Evolutionary conservation across 2,797 vertebrate genomes (phyloP).

Genomic region (Manis pentadactyla): DNA sequence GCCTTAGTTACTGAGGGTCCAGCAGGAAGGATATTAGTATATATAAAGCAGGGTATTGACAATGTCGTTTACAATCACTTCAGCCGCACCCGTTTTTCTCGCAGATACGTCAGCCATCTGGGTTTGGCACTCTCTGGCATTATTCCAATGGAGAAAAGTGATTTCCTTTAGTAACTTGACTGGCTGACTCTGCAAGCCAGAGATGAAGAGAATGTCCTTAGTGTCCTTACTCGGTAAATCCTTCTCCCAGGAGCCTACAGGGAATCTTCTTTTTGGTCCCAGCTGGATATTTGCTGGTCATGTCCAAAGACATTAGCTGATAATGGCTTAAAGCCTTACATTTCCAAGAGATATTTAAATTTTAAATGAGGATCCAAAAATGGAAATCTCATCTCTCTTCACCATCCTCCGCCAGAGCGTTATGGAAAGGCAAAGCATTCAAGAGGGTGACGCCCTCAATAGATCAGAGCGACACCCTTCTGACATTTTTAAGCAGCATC

Average conservation of each 20-base stretch:
- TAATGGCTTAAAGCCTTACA: slow-evolving; percentile 20
- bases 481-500: neutral
- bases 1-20: neutral
- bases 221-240: too few species aligned
- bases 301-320: slow-evolving; percentile 55
- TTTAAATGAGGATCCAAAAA: slow-evolving; percentile 63
- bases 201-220: neutral
- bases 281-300: slow-evolving; percentile 39
- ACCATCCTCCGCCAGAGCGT: neutral
- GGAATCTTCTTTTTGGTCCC: neutral
- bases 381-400: slow-evolving; percentile 14
- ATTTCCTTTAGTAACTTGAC: neutral
- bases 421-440: slow-evolving; percentile 24
- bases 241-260: neutral
- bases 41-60: neutral
- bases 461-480: slow-evolving; percentile 34
- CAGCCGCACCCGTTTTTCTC: neutral
- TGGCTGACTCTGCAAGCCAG: neutral
- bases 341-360: slow-evolving; percentile 64
- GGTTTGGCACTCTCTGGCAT: neutral
- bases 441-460: neutral
- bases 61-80: slow-evolving; percentile 18
- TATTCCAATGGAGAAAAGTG: neutral
- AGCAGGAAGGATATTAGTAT: neutral
- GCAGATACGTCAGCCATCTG: neutral